These are phyloP conservation scores for Nymphicus hollandicus DNA, from an alignment of 2,113 vertebrate species.

Conservation along the genomic window DNA sequence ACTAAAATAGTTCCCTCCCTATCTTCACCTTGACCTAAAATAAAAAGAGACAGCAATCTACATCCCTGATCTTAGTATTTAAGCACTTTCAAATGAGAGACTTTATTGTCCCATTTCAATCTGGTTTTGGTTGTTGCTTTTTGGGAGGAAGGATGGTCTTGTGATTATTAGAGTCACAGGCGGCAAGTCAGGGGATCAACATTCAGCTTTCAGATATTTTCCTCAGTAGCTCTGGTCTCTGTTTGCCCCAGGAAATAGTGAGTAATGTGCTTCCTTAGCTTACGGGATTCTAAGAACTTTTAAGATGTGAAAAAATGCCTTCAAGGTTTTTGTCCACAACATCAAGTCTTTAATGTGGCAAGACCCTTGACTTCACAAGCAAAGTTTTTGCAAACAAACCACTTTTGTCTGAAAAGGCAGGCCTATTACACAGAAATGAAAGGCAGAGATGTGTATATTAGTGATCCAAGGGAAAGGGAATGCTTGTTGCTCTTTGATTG, in stretches of 20 bases:
- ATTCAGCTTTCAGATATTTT: not conserved
- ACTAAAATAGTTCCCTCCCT: not conserved
- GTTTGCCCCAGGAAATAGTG: not conserved
- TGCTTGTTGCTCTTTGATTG: not conserved
- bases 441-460: not conserved
- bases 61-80: not conserved
- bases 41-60: not conserved
- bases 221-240: not conserved
- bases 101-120: not conserved
- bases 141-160: not conserved
- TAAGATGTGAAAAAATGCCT: not conserved
- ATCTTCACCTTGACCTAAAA: not conserved
- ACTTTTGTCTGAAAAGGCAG: not conserved
- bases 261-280: not conserved
- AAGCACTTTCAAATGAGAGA: not conserved
- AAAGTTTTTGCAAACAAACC: not conserved
- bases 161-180: not conserved
- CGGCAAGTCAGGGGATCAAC: constrained; percentile 5
- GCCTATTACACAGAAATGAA: not conserved
- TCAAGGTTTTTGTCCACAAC: not conserved
- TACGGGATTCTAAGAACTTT: not conserved
- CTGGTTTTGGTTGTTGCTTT: not conserved
- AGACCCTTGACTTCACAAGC: not conserved
- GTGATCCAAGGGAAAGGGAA: not conserved
- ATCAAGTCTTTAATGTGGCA: not conserved